A percentile compares a stretch with the other conserved stretches of the same genome.
phyloP scores from a whole-genome alignment of 2,888 invertebrate genomes.

The Thumatha senex region DNA sequence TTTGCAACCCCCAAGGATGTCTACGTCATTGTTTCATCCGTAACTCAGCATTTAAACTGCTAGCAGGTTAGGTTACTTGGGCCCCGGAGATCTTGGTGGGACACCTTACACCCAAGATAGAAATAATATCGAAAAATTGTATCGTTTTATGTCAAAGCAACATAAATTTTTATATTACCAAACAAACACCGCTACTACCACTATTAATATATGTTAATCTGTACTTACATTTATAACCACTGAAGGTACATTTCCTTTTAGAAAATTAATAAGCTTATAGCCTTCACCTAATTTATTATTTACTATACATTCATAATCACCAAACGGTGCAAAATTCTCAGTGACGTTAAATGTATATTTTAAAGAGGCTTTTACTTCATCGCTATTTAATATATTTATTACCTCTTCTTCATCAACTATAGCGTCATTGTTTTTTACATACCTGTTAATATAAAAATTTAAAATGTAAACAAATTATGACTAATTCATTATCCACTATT shows the following conservation, averaged over 20 bases:
- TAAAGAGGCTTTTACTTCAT: neutral
- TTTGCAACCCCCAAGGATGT: too few relatives aligned
- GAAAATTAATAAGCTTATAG: conserved; percentile 50
- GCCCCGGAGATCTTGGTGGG: too few relatives aligned
- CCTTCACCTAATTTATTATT: conserved; percentile 53
- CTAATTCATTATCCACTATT: neutral
- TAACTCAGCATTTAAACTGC: too few relatives aligned
- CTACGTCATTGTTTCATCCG: too few relatives aligned
- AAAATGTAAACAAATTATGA: neutral
- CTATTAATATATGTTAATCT: too few relatives aligned
- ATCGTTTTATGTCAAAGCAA: too few relatives aligned
- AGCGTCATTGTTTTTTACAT: neutral
- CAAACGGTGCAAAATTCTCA: conserved; percentile 50
- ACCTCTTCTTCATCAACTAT: neutral
- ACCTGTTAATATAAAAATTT: conserved; percentile 1
- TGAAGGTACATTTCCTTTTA: conserved; percentile 56
- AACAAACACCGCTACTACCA: too few relatives aligned
- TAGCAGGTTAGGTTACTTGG: too few relatives aligned
- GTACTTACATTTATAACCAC: conserved; percentile 48
- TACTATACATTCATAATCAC: conserved; percentile 59
- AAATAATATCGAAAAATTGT: too few relatives aligned
- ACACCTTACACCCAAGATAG: too few relatives aligned
- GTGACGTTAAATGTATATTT: conserved; percentile 32
- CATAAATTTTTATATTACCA: too few relatives aligned
- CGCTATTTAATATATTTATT: neutral